These are phyloP conservation scores for Tanytarsus gracilentus DNA, from an alignment of 2,888 invertebrate species.

Conservation along the genomic window DNA sequence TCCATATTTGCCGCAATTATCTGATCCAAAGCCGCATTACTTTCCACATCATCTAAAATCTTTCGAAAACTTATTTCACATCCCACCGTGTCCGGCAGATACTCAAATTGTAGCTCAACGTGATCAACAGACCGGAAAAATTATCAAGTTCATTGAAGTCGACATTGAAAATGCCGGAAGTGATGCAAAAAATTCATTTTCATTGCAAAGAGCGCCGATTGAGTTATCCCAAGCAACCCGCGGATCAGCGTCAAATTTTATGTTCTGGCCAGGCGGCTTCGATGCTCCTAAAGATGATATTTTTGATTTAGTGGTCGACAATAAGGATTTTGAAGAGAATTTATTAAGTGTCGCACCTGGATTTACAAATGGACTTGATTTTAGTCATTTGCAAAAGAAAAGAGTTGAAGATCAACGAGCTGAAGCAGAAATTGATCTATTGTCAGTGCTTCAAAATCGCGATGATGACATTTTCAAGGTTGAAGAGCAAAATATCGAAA, in stretches of 20 bases:
- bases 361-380: conserved; percentile 50
- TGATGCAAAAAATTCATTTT: conserved; percentile 64
- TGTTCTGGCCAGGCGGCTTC: conserved; percentile 83
- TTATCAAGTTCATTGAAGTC: conserved; percentile 59
- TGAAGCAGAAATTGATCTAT: conserved; percentile 36
- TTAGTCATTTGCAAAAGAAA: conserved; percentile 43
- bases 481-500: neutral
- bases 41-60: conserved; percentile 34
- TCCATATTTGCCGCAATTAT: conserved; percentile 38
- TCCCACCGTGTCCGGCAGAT: conserved; percentile 33
- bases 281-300: conserved; percentile 48
- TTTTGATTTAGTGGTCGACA: conserved; percentile 40
- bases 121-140: conserved; percentile 66
- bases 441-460: conserved; percentile 37
- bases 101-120: conserved; percentile 44
- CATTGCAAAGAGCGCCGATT: conserved; percentile 68
- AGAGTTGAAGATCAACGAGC: conserved; percentile 31
- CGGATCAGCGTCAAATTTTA: conserved; percentile 71
- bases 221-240: conserved; percentile 59
- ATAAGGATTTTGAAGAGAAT: conserved; percentile 42
- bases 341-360: conserved; percentile 59
- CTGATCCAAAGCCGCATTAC: conserved; percentile 39
- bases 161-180: conserved; percentile 50
- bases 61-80: conserved; percentile 29
- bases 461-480: conserved; percentile 26